Percentiles rank a stretch among this genome's conserved stretches.
Conservation (phyloP, 2,113 vertebrate genomes). For the Cheirogaleus medius region DNA sequence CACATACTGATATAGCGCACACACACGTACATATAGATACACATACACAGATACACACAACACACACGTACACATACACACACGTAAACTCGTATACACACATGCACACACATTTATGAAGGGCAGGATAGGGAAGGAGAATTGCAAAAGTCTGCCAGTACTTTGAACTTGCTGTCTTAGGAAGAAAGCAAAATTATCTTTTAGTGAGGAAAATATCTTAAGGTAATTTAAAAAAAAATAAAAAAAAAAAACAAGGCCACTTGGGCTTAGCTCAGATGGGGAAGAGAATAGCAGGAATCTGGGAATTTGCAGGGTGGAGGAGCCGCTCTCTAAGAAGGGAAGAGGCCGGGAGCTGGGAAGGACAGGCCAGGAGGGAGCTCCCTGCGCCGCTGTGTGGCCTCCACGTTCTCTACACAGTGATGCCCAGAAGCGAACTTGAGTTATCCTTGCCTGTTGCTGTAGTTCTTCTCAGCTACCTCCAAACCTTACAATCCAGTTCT, state of each 20-base stretch:
- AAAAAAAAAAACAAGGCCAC: not conserved
- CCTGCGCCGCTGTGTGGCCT: too few relatives aligned
- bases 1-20: too few relatives aligned
- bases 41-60: not conserved
- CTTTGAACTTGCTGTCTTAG: not conserved
- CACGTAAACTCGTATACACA: not conserved
- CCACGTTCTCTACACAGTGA: not conserved
- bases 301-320: not conserved
- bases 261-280: not conserved
- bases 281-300: not conserved
- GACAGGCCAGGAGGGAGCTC: not conserved
- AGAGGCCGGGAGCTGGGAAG: not conserved
- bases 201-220: not conserved
- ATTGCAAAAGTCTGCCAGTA: not conserved
- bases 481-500: not conserved
- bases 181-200: conserved; percentile 3
- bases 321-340: not conserved
- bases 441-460: not conserved
- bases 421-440: not conserved
- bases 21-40: not conserved
- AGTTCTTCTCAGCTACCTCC: not conserved
- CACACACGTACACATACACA: not conserved
- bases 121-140: not conserved
- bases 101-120: not conserved
- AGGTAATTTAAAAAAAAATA: not conserved